phyloP scores from a whole-genome alignment of 2,888 invertebrate species.

The Cremastinae sp. region DNA sequence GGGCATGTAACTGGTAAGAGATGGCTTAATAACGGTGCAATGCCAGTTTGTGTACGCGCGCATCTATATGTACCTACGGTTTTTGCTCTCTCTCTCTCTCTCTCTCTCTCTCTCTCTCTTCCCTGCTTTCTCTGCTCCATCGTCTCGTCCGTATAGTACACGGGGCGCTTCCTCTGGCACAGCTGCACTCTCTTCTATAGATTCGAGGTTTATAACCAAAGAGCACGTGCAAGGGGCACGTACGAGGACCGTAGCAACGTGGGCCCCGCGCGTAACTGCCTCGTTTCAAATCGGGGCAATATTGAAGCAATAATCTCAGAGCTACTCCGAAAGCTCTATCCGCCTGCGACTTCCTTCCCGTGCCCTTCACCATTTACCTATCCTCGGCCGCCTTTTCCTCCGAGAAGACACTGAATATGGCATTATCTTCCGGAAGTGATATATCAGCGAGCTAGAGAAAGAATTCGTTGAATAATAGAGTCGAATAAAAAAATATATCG shows the following conservation, averaged over 20 bases:
- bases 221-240: conserved; percentile 51
- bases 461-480: no score
- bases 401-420: background rate
- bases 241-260: conserved; percentile 62
- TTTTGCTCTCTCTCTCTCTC: conserved; percentile 30
- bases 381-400: conserved; percentile 34
- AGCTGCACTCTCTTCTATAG: conserved; percentile 53
- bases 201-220: conserved; percentile 26
- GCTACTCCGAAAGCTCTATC: conserved; percentile 62
- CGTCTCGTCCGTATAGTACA: no score
- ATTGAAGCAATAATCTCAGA: conserved; percentile 79
- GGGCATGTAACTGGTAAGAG: conserved; percentile 76
- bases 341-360: conserved; percentile 39
- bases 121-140: conserved; percentile 43
- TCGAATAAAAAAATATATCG: no score
- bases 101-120: conserved; percentile 29
- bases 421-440: no score
- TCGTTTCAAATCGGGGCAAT: conserved; percentile 75
- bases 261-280: conserved; percentile 70
- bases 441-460: no score
- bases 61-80: conserved; percentile 50
- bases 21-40: conserved; percentile 77
- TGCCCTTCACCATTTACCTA: conserved; percentile 24
- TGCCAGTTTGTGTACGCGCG: conserved; percentile 67
- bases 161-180: conserved; percentile 27